These are phyloP conservation scores for Shargacucullia verbasci DNA, from an alignment of 2,888 invertebrate species.

Conservation along the genomic window DNA sequence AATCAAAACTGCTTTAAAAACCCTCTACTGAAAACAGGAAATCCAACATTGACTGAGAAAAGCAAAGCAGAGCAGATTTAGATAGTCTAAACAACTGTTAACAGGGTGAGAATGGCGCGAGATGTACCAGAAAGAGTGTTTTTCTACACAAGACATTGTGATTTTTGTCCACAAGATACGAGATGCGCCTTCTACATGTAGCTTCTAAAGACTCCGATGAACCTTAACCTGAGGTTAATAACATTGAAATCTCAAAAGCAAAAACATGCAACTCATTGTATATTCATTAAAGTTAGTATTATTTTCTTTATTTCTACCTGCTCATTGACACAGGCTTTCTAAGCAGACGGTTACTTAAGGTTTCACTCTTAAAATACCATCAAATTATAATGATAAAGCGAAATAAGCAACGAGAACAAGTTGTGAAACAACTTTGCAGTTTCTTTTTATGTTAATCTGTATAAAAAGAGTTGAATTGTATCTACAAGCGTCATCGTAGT, in stretches of 20 bases:
- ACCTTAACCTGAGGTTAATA: constrained; percentile 24
- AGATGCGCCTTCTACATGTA: neutral
- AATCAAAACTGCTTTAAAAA: no score
- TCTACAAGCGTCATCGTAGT: constrained; percentile 14
- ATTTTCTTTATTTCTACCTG: constrained; percentile 16
- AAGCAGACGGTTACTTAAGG: constrained; percentile 7
- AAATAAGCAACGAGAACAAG: constrained; percentile 32
- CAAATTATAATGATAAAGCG: constrained; percentile 36
- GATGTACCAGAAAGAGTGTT: no score
- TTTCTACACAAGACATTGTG: constrained; percentile 3
- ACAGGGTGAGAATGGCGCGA: no score
- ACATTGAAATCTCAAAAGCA: constrained; percentile 19
- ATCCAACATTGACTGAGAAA: no score
- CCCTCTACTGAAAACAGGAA: no score
- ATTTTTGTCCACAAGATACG: no score
- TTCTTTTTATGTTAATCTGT: constrained; percentile 45
- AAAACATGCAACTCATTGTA: constrained; percentile 29
- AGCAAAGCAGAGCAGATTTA: no score
- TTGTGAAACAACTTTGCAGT: constrained; percentile 26
- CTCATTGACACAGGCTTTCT: constrained; percentile 20
- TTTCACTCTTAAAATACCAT: constrained; percentile 39
- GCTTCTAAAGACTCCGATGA: constrained; percentile 6
- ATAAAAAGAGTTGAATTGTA: constrained; percentile 25
- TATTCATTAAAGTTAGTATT: neutral
- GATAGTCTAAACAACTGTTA: no score